Evolutionary conservation across 2,797 vertebrate species (phyloP).

Genomic region (Rhinella marina): DNA sequence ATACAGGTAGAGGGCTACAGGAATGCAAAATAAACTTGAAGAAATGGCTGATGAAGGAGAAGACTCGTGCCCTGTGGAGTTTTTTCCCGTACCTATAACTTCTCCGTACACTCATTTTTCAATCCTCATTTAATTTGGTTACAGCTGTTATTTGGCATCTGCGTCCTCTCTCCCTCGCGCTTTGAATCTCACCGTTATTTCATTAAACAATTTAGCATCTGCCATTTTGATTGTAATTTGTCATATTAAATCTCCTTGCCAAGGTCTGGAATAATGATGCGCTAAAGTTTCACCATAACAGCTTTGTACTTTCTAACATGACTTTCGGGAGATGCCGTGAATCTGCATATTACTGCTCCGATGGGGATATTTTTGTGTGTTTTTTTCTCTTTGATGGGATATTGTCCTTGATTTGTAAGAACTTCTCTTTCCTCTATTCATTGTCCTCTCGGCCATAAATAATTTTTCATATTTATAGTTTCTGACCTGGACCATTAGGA

Average conservation of each 20-base stretch:
- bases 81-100: background rate
- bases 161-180: background rate
- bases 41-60: too few relatives aligned
- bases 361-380: background rate
- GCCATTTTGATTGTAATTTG: constrained; percentile 47
- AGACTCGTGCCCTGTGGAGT: background rate
- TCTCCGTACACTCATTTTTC: constrained; percentile 27
- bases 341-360: background rate
- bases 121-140: constrained; percentile 21
- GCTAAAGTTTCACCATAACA: background rate
- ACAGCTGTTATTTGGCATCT: constrained; percentile 8
- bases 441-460: background rate
- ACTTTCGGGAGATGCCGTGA: background rate
- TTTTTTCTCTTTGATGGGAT: background rate
- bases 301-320: background rate
- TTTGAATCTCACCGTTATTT: constrained; percentile 17
- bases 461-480: background rate
- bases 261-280: constrained; percentile 12
- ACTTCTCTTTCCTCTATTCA: background rate
- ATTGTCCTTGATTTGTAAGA: constrained; percentile 1
- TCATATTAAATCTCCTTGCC: constrained; percentile 40
- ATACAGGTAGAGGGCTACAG: too few relatives aligned
- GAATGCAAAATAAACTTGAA: too few relatives aligned
- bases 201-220: constrained; percentile 50
- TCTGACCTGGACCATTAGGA: background rate